Percentiles rank a stretch among this genome's conserved stretches.
Evolutionary conservation across 2,888 invertebrate species (phyloP).

Genomic region (Melanophora roralis): DNA sequence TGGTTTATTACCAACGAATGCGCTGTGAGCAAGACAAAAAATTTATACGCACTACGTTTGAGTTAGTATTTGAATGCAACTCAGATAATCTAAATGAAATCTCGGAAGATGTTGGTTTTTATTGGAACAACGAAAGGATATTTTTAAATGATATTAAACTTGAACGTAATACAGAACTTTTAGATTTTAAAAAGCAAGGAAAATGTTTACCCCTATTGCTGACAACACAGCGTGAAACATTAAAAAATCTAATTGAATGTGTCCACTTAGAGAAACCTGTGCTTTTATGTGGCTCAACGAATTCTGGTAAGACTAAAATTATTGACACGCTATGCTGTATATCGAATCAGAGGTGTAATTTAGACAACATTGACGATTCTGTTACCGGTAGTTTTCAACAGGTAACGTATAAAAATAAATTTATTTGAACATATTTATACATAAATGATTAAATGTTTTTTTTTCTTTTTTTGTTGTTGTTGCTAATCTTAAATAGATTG

Average conservation of each 20-base stretch:
- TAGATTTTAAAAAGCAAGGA: conserved; percentile 66
- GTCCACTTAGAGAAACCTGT: conserved; percentile 95
- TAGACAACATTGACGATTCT: conserved; percentile 77
- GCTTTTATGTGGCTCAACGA: conserved; percentile 79
- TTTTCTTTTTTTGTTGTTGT: too few relatives aligned
- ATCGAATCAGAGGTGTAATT: conserved; percentile 73
- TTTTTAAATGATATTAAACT: conserved; percentile 82
- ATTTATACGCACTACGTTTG: conserved; percentile 80
- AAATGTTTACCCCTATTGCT: conserved; percentile 78
- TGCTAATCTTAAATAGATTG: conserved; percentile 72
- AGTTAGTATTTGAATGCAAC: conserved; percentile 78
- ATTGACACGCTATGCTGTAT: conserved; percentile 74
- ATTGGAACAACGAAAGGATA: conserved; percentile 80
- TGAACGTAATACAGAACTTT: conserved; percentile 72
- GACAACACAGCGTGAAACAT: conserved; percentile 80
- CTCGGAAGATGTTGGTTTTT: conserved; percentile 79
- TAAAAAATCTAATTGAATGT: conserved; percentile 91
- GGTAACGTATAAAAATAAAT: conserved; percentile 74
- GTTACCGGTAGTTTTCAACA: conserved; percentile 96
- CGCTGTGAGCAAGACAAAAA: conserved; percentile 86
- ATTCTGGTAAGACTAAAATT: conserved; percentile 76
- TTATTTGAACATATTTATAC: neutral
- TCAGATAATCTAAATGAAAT: conserved; percentile 72
- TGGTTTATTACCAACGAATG: conserved; percentile 93
- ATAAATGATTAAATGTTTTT: neutral